Conservation (phyloP, 2,797 vertebrate genomes). For the Sebastes nivosus region DNA sequence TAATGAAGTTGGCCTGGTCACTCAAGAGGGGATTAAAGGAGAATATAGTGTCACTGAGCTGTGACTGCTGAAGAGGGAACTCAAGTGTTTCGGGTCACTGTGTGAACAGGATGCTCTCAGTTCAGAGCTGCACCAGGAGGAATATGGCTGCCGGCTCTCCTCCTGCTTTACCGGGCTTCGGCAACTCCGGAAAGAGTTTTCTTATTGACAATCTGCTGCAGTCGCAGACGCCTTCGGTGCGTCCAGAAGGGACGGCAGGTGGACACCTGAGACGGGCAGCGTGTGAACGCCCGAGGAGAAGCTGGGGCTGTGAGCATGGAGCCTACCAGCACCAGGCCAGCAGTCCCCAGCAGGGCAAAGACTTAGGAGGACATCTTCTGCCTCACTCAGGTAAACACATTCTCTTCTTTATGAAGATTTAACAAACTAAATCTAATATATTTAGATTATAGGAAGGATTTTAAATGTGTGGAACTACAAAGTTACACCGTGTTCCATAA, state of each 20-base stretch:
- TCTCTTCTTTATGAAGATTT: no score
- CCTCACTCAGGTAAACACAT: constrained; percentile 59
- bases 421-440: background rate
- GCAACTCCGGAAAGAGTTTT: constrained; percentile 92
- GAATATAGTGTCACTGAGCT: constrained; percentile 70
- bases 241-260: constrained; percentile 51
- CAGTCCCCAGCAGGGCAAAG: constrained; percentile 55
- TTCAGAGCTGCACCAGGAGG: constrained; percentile 72
- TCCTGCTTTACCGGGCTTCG: constrained; percentile 84
- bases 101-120: constrained; percentile 70
- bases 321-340: constrained; percentile 53
- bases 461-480: background rate
- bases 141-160: constrained; percentile 85
- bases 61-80: constrained; percentile 66
- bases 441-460: background rate
- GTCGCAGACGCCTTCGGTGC: constrained; percentile 62
- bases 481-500: background rate
- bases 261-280: constrained; percentile 71
- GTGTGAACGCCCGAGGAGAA: constrained; percentile 73
- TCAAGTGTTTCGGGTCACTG: constrained; percentile 58
- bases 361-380: constrained; percentile 47
- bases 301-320: constrained; percentile 81
- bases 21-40: constrained; percentile 74
- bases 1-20: constrained; percentile 85
- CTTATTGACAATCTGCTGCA: constrained; percentile 92